Evolutionary conservation across 2,113 vertebrate genomes (phyloP).

Genomic region (crab-eating macaque (Macaca fascicularis)): T2T-MFA8v1.1 NC_088388.1:30415501-30416000

Average conservation of each 20-base stretch:
- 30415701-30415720: background rate
- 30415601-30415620: background rate
- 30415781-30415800: background rate
- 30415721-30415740: background rate
- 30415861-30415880: background rate
- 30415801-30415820: background rate
- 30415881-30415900: fast-evolving
- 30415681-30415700: background rate
- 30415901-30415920: background rate
- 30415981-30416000: background rate
- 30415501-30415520: background rate
- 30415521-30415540: background rate
- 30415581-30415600: background rate
- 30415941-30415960: background rate
- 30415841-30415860: background rate
- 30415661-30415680: background rate
- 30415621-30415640: background rate
- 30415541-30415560: background rate
- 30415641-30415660: background rate
- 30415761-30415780: background rate
- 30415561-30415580: background rate
- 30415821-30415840: background rate
- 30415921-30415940: background rate
- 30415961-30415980: background rate
- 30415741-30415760: background rate